These are phyloP conservation scores for Pteria penguin DNA, from an alignment of 2,888 invertebrate species.

Conservation along the genomic window DNA sequence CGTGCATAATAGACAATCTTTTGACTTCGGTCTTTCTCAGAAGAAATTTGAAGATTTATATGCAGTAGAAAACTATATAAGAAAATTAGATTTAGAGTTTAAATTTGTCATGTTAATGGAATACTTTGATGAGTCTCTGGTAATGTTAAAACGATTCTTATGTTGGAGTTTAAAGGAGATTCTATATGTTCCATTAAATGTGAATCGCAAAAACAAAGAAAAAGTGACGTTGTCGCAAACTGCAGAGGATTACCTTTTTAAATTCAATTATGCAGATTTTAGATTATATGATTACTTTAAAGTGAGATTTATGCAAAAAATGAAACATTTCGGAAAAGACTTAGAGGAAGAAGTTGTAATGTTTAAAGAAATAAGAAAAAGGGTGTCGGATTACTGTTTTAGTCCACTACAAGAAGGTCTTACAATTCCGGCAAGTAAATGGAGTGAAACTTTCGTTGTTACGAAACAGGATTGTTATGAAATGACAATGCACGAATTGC, in stretches of 20 bases:
- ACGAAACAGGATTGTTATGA: constrained; percentile 41
- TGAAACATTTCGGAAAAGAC: constrained; percentile 49
- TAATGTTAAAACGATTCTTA: constrained; percentile 68
- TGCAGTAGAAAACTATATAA: constrained; percentile 50
- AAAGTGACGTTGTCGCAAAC: constrained; percentile 43
- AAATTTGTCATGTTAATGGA: constrained; percentile 73
- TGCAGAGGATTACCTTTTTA: constrained; percentile 50
- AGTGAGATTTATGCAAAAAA: constrained; percentile 53
- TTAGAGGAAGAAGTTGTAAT: constrained; percentile 54
- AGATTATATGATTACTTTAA: constrained; percentile 67
- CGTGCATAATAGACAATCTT: constrained; percentile 53
- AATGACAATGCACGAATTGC: constrained; percentile 24
- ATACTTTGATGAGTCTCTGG: constrained; percentile 74
- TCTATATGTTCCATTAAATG: constrained; percentile 65
- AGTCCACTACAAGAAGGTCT: background rate
- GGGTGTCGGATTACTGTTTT: constrained; percentile 45
- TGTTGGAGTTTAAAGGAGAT: constrained; percentile 75
- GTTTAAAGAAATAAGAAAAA: constrained; percentile 48
- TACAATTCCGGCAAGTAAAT: constrained; percentile 34
- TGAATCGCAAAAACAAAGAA: constrained; percentile 31
- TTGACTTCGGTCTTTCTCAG: constrained; percentile 53
- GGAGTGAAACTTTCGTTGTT: constrained; percentile 45
- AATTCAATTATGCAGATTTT: constrained; percentile 69
- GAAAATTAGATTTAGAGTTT: constrained; percentile 64
- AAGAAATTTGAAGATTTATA: constrained; percentile 32